Conservation (phyloP, 2,888 invertebrate species). For the Gastracanthus pulcherrimus region DNA sequence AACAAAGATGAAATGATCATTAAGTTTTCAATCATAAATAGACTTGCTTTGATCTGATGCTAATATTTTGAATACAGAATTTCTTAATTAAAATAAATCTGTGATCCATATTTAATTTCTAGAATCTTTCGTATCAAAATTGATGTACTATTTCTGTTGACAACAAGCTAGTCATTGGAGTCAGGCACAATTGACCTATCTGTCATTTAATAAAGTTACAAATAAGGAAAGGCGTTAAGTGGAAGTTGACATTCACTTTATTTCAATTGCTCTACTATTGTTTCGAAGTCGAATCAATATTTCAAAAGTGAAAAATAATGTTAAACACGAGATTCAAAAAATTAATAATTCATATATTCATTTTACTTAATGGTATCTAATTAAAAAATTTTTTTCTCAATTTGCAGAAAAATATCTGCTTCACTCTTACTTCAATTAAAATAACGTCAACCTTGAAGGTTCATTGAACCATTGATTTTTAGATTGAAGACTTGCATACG, state of each 20-base stretch:
- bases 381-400: neutral
- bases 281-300: slow-evolving; percentile 40
- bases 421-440: neutral
- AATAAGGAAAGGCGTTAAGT: slow-evolving; percentile 45
- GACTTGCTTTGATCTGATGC: neutral
- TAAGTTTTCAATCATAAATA: neutral
- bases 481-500: neutral
- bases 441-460: neutral
- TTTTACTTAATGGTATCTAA: neutral
- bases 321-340: neutral
- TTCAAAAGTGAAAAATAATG: slow-evolving; percentile 7
- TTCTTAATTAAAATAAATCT: neutral
- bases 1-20: neutral
- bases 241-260: slow-evolving; percentile 44
- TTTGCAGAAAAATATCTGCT: neutral
- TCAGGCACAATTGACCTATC: slow-evolving; percentile 37
- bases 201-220: slow-evolving; percentile 39
- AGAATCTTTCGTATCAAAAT: slow-evolving; percentile 32
- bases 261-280: slow-evolving; percentile 37
- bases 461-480: slow-evolving; percentile 25
- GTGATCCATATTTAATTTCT: neutral
- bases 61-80: neutral
- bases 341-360: neutral
- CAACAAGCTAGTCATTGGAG: slow-evolving; percentile 28
- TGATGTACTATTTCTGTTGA: slow-evolving; percentile 40